These are phyloP conservation scores for Labroides dimidiatus DNA, from an alignment of 2,797 vertebrate genomes.

Conservation along the genomic window DNA sequence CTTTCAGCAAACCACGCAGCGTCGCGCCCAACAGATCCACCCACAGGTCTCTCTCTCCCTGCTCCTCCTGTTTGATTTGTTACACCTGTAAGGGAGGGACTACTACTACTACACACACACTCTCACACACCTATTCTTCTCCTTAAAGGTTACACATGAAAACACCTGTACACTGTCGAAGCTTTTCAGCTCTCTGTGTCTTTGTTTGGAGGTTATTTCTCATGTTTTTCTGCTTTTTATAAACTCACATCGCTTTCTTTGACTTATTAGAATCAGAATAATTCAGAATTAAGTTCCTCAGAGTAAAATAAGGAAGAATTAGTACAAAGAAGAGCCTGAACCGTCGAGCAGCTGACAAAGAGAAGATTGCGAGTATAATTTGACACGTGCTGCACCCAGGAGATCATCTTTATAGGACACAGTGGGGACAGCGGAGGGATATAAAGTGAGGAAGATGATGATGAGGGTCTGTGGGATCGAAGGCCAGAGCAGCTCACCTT, in stretches of 20 bases:
- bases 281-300: too few species aligned
- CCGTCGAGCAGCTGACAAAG: too few species aligned
- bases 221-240: neutral
- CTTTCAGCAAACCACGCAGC: neutral
- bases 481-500: constrained; percentile 83
- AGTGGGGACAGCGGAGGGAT: constrained; percentile 1
- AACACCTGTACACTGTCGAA: too few species aligned
- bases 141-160: too few species aligned
- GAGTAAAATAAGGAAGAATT: too few species aligned
- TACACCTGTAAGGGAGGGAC: constrained; percentile 20
- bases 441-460: neutral
- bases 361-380: neutral
- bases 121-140: too few species aligned
- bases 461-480: neutral
- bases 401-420: constrained; percentile 1
- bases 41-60: neutral
- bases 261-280: too few species aligned
- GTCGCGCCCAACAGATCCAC: neutral
- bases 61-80: constrained; percentile 23
- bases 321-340: too few species aligned
- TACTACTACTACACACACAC: too few species aligned
- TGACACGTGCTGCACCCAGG: constrained; percentile 17
- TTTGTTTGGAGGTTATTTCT: neutral
- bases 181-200: too few species aligned
- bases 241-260: neutral